These are phyloP conservation scores for Patiria pectinifera DNA, from an alignment of 53 echinoderm and acorn worm species.

Conservation along the genomic window DNA sequence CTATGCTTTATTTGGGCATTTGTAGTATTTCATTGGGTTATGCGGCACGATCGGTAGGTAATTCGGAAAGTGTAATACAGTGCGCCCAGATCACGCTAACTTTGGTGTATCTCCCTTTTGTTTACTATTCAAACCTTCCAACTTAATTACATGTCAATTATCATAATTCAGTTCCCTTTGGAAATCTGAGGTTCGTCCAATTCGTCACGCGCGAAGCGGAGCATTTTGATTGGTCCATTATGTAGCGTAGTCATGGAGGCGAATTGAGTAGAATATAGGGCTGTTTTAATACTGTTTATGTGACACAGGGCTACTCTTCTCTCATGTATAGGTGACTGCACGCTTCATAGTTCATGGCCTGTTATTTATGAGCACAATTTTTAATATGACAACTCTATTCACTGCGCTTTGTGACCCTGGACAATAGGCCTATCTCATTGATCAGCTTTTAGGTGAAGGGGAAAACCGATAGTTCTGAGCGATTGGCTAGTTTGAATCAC, in stretches of 20 bases:
- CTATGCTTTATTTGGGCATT: too few species aligned
- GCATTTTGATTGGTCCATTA: constrained; percentile 12
- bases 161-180: neutral
- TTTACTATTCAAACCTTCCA: neutral
- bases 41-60: too few species aligned
- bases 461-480: constrained; percentile 26
- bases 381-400: constrained; percentile 36
- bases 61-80: too few species aligned
- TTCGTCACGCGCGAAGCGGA: neutral
- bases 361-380: constrained; percentile 36
- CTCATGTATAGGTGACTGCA: constrained; percentile 4
- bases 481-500: constrained; percentile 58
- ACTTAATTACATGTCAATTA: neutral
- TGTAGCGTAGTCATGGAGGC: neutral
- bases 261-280: neutral
- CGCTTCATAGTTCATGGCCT: neutral
- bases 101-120: neutral
- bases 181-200: neutral
- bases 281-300: neutral
- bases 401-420: constrained; percentile 35
- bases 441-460: constrained; percentile 51
- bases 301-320: neutral
- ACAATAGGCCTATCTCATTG: constrained; percentile 44
- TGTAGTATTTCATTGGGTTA: too few species aligned
- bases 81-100: too few species aligned